Percentiles rank a stretch among this genome's conserved stretches.
phyloP scores from a whole-genome alignment of 2,888 invertebrate genomes.

The Entomobrya multifasciata region DNA sequence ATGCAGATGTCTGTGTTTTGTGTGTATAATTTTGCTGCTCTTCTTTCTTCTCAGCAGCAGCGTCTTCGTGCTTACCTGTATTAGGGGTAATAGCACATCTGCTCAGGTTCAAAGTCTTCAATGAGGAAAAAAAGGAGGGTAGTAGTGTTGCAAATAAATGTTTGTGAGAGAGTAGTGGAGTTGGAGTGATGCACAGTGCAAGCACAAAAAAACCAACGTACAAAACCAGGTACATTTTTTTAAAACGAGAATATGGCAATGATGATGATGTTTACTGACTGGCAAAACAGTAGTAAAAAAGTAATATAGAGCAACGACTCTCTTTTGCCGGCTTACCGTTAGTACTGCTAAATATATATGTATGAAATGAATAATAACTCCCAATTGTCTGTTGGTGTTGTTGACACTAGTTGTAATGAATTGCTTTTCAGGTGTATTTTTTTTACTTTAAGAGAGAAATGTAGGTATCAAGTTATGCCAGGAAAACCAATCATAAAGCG shows the following conservation, averaged over 20 bases:
- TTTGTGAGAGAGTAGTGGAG: conserved; percentile 1
- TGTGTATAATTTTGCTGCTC: conserved; percentile 3
- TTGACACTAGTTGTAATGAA: too few species aligned
- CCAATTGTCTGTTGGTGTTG: too few species aligned
- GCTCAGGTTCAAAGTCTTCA: conserved; percentile 71
- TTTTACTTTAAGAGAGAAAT: too few species aligned
- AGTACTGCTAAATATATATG: background rate
- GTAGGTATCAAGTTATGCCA: too few species aligned
- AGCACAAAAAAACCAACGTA: too few species aligned
- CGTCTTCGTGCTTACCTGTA: conserved; percentile 36
- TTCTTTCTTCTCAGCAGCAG: conserved; percentile 32
- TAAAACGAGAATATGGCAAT: background rate
- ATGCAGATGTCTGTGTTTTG: background rate
- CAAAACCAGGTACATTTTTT: conserved; percentile 43
- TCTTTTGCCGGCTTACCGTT: background rate
- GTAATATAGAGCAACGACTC: conserved; percentile 16
- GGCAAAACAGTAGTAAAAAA: background rate
- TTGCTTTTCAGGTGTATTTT: too few species aligned
- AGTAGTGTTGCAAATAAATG: conserved; percentile 36
- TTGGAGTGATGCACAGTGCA: background rate
- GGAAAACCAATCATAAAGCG: too few species aligned
- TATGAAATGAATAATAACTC: background rate
- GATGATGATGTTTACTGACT: conserved; percentile 20
- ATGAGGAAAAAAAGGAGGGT: conserved; percentile 62
- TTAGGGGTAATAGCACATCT: conserved; percentile 72